Evolutionary conservation across 2,113 vertebrate genomes (phyloP).

Genomic region (Nematolebias whitei): DNA sequence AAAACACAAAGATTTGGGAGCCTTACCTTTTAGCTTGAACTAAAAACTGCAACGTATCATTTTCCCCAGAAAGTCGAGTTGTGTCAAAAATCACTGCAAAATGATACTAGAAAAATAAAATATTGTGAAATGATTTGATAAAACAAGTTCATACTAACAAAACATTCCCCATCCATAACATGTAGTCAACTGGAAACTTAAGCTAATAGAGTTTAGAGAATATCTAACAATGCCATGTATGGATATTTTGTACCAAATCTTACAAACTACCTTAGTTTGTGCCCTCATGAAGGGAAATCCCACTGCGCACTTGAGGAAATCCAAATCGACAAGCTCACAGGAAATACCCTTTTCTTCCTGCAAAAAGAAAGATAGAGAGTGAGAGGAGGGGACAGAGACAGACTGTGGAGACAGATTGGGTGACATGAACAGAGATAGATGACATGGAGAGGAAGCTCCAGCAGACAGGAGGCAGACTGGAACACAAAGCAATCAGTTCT

Average conservation of each 20-base stretch:
- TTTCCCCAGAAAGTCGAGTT: constrained; percentile 90
- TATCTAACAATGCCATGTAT: not conserved
- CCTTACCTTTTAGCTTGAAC: constrained; percentile 90
- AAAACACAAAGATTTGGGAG: not conserved
- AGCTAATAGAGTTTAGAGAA: too few relatives aligned
- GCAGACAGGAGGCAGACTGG: constrained; percentile 14
- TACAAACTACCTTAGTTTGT: constrained; percentile 86
- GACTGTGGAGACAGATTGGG: constrained; percentile 63
- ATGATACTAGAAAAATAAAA: constrained; percentile 81
- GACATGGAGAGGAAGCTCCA: constrained; percentile 29
- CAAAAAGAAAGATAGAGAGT: constrained; percentile 68
- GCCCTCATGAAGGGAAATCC: constrained; percentile 99
- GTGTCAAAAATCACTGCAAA: constrained; percentile 97
- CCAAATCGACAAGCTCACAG: constrained; percentile 90
- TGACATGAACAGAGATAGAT: constrained; percentile 27
- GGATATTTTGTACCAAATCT: not conserved
- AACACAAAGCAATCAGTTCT: constrained; percentile 17
- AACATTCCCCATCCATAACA: too few relatives aligned
- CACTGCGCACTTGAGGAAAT: constrained; percentile 96
- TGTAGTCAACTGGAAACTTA: too few relatives aligned
- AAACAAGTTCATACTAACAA: not conserved
- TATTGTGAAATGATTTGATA: too few relatives aligned
- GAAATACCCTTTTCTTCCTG: constrained; percentile 97
- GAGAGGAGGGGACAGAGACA: constrained; percentile 44
- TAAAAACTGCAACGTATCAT: constrained; percentile 87